Base-by-base conservation (phyloP, 2,113 vertebrate genomes). In the Cyprinodon variegatus region DNA sequence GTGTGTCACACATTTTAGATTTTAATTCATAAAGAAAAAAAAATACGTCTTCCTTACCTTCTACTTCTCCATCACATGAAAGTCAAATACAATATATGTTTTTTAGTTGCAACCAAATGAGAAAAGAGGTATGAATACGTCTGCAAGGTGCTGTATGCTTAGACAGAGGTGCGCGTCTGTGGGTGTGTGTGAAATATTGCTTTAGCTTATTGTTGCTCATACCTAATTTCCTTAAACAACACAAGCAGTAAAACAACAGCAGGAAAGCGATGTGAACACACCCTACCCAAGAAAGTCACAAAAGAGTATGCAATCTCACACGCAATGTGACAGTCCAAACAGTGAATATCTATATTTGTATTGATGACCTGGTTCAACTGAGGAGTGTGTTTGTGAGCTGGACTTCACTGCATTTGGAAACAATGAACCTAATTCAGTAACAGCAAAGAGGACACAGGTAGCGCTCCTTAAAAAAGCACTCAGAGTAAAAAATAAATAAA, bases 231-330 rank as follows among this genome's bases (percentile, higher is more conserved):
- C 86, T 86, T 81, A 67, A 87, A 89, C 88, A 90, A 83, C 80
- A 79, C 17, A 13, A 88, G 83, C 74, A 72, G 83, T 90, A 84
- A 82, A 91, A 93, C 88, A 91, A 92, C 88, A 92, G 89, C 92
- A 92, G 92, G 92, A 93, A 93, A 89, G 84, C 81, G 77, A 74
- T 74, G 72, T 46, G 39, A 87, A 81, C 82, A 90, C 92, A 1
- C 92, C 91, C 87, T 79, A 12, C 73, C 70, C 70, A 59, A 65
- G 68, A 85, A 83, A 88, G 83, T 84, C 83, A 88, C 64, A 20
- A 77, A 85, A 48, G 62, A 60, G 66, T n/a, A 80, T 38, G 53
- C 72, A 61, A 75, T 65, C 78, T 63, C 71, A 65, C 74, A 68
- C 60, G 41, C 60, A 81, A 62, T 75, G 17, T n/a, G 50, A 57